Evolutionary conservation across 2,888 invertebrate species (phyloP), one percentile per base, ranked within the genome.

Genomic region (Notodonta dromedarius): DNA sequence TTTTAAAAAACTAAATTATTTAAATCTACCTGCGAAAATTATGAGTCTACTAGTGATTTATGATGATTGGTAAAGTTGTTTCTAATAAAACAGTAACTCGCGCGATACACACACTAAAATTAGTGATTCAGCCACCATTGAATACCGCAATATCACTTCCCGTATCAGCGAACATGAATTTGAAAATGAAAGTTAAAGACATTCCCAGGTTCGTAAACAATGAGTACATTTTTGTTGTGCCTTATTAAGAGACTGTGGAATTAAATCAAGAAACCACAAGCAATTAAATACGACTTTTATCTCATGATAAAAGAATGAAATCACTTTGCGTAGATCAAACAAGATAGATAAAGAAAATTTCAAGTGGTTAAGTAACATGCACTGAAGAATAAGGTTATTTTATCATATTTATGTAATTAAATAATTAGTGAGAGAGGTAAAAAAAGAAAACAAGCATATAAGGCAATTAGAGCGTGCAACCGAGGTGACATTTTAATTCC

Each of bases 401-500:
- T 32, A 32, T 32, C 52, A 9, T 51, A 24, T 51, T 7, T 0
- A 5, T 12, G 24, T 16, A 52, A 16, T 24, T 32, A 52, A 70
- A 61, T 60, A 24, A 60, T 39, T 13, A 56, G 12, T 35, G 12
- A 44, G 9, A 11, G 24, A 56, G 44, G 24, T 56, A 44, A 56
- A 24, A n/a, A 44, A 5, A 44, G 44, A 56, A 56, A 56, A 14
- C 24, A 54, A 39, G 9, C 39, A 5, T 13, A 14, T 56, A 42
- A 24, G 24, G 24, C 44, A 56, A 56, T 44, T 56, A 24, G 56
- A 56, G 56, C 40, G 16, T 44, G 42, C 44, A 12, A 56, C 42
- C 16, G 16, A 24, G 56, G 42, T 56, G 56, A 56, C 56, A 56
- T 44, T 44, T 56, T 56, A 56, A 56, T 56, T 11, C 44, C 24